Evolutionary conservation across 2,888 invertebrate genomes (phyloP).

Genomic region (Aelia acuminata): DNA sequence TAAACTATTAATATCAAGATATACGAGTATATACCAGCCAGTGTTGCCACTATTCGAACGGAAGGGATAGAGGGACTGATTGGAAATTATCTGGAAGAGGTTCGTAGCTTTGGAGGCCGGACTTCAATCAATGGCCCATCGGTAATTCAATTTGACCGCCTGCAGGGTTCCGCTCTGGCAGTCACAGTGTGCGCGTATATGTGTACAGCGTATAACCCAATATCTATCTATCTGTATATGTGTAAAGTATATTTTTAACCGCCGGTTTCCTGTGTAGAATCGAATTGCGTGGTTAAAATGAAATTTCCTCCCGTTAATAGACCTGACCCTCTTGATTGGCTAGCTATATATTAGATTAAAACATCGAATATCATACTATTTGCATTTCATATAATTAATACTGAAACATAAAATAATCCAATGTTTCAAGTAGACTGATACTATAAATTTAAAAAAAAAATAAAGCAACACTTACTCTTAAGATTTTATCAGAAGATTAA

Average conservation of each 20-base stretch:
- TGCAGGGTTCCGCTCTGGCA: not conserved
- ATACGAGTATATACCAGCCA: too few species aligned
- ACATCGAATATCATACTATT: too few species aligned
- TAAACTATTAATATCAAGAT: too few species aligned
- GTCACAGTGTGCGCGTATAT: not conserved
- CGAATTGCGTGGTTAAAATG: not conserved
- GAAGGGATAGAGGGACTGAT: not conserved
- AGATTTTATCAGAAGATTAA: too few species aligned
- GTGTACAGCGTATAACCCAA: not conserved
- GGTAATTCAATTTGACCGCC: not conserved
- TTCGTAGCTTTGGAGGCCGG: not conserved
- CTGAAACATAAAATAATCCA: too few species aligned
- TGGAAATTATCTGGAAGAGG: constrained; percentile 33
- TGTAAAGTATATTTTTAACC: too few species aligned
- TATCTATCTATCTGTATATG: not conserved
- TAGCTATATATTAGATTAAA: not conserved
- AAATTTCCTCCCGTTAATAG: constrained; percentile 18
- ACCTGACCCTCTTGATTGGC: not conserved
- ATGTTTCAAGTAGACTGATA: too few species aligned
- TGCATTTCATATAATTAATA: too few species aligned
- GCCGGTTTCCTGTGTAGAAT: constrained; percentile 4
- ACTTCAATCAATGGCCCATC: constrained; percentile 19
- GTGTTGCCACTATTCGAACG: not conserved
- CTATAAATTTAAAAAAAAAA: too few species aligned
- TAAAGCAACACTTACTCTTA: too few species aligned